Conservation (phyloP, 2,113 vertebrate species). For the Vimba vimba region DNA sequence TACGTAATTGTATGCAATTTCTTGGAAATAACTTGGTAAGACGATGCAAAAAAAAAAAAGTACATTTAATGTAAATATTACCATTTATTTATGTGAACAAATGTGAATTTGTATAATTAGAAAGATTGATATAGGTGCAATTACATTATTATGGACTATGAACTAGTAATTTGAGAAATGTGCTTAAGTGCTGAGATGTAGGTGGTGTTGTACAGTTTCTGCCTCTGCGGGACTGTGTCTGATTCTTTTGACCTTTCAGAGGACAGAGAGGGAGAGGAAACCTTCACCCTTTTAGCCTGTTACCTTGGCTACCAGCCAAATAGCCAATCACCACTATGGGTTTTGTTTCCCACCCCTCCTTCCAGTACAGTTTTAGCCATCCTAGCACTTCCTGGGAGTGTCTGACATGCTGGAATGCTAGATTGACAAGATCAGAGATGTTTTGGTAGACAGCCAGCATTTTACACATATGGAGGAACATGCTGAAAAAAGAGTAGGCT, state of each 20-base stretch:
- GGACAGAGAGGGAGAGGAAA: conserved; percentile 37
- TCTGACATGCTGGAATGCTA: conserved; percentile 70
- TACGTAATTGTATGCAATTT: neutral
- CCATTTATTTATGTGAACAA: neutral
- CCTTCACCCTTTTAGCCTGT: conserved; percentile 59
- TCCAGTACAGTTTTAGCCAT: conserved; percentile 49
- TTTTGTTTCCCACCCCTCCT: conserved; percentile 71
- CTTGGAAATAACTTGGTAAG: neutral
- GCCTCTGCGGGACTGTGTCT: conserved; percentile 17
- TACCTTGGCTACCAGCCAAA: conserved; percentile 73
- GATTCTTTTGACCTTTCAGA: conserved; percentile 50
- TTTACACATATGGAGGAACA: conserved; percentile 59
- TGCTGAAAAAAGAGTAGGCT: conserved; percentile 47
- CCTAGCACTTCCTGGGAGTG: conserved; percentile 67
- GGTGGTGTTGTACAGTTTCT: conserved; percentile 29
- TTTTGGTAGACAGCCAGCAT: conserved; percentile 65
- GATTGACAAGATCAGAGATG: conserved; percentile 67
- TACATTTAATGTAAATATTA: neutral
- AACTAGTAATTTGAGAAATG: conserved; percentile 30
- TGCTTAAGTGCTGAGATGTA: conserved; percentile 25
- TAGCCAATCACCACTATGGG: conserved; percentile 74
- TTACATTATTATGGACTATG: conserved; percentile 22
- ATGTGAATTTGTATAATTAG: conserved; percentile 18
- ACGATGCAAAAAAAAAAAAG: neutral
- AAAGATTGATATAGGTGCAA: conserved; percentile 5